Evolutionary conservation across 2,888 invertebrate species (phyloP).

Genomic region (Aradus depressus): DNA sequence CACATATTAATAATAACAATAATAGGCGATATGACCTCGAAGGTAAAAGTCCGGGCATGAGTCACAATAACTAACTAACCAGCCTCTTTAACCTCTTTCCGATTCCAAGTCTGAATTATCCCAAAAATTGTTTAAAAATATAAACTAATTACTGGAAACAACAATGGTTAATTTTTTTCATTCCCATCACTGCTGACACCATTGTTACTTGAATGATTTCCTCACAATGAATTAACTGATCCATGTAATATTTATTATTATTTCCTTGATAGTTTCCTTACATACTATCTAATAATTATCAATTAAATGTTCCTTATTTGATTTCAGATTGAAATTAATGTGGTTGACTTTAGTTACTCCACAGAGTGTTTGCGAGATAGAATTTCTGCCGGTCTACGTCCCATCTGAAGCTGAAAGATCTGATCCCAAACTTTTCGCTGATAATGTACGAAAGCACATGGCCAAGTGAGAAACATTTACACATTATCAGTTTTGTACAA

Average conservation of each 20-base stretch:
- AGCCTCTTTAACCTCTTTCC: too few species aligned
- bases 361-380: conserved; percentile 76
- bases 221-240: neutral
- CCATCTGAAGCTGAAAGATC: conserved; percentile 76
- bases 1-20: neutral
- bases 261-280: neutral
- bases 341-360: conserved; percentile 85
- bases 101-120: too few species aligned
- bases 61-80: too few species aligned
- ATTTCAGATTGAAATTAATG: conserved; percentile 59
- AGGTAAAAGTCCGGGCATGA: too few species aligned
- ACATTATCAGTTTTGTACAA: neutral
- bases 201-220: neutral
- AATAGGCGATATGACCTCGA: neutral
- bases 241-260: neutral
- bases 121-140: too few species aligned
- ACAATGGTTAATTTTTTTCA: too few species aligned
- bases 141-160: too few species aligned
- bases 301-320: neutral
- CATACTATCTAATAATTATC: neutral
- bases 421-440: conserved; percentile 79
- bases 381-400: conserved; percentile 83
- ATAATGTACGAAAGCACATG: conserved; percentile 83
- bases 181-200: too few species aligned
- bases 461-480: conserved; percentile 55